Evolutionary conservation across 2,113 vertebrate species (phyloP).

Genomic region (Seriola quinqueradiata): DNA sequence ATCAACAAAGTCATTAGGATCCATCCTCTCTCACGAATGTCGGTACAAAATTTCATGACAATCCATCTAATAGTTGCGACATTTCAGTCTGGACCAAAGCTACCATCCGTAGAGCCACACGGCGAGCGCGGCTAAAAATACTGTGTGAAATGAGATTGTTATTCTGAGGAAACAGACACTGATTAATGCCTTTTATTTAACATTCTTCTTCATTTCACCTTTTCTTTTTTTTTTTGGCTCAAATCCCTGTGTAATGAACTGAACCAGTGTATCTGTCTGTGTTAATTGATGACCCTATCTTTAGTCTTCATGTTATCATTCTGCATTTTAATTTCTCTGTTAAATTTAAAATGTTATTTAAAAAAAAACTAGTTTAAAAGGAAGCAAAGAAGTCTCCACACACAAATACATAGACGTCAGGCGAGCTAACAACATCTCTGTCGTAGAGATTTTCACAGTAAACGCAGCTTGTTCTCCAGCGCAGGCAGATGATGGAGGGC

Average conservation of each 20-base stretch:
- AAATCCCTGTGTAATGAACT: background rate
- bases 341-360: background rate
- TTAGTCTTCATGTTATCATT: background rate
- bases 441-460: background rate
- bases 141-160: background rate
- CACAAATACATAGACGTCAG: background rate
- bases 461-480: background rate
- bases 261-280: background rate
- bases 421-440: background rate
- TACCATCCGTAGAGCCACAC: background rate
- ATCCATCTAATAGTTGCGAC: background rate
- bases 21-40: background rate
- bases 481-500: conserved; percentile 25
- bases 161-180: background rate
- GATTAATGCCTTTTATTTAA: conserved; percentile 7
- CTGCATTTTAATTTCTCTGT: background rate
- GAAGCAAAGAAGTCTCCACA: background rate
- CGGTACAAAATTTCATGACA: background rate
- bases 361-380: background rate
- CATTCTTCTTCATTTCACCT: conserved; percentile 2
- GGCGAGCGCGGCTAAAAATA: background rate
- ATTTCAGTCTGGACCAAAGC: background rate
- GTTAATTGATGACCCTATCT: background rate
- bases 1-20: background rate
- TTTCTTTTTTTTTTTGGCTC: background rate